Conservation (phyloP, 2,113 vertebrate genomes). For the Mixornis gularis region DNA sequence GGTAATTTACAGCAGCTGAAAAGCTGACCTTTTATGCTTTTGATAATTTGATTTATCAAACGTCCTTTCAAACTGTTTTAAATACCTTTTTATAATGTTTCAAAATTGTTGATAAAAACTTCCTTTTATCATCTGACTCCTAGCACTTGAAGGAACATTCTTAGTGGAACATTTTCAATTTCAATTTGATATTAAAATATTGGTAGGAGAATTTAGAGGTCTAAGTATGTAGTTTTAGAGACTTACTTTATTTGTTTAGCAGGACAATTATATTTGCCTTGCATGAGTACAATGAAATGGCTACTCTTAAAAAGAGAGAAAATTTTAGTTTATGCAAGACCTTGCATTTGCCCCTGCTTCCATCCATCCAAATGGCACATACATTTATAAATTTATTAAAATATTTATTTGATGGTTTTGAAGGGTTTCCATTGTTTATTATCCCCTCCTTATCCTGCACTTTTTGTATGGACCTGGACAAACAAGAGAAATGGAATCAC, state of each 20-base stretch:
- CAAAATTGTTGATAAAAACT: background rate
- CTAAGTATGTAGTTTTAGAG: background rate
- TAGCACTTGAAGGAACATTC: background rate
- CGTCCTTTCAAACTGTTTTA: background rate
- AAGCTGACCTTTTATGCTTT: background rate
- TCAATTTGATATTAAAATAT: background rate
- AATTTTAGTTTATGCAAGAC: background rate
- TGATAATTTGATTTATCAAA: background rate
- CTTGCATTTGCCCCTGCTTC: background rate
- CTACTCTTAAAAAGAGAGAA: background rate
- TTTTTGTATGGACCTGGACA: background rate
- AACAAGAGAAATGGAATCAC: background rate
- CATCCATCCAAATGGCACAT: background rate
- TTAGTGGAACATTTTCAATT: background rate
- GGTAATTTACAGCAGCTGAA: background rate
- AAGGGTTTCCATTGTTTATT: background rate
- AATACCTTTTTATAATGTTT: background rate
- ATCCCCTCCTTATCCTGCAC: background rate
- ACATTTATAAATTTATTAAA: background rate
- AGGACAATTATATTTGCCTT: background rate
- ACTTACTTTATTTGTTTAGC: background rate
- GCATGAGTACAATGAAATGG: background rate
- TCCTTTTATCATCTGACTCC: background rate
- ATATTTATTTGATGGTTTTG: background rate
- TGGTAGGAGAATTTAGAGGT: background rate